Percentiles rank a stretch among this genome's conserved stretches.
These are phyloP conservation scores for Galbula dea DNA, from an alignment of 2,113 vertebrate genomes.

Conservation along the genomic window DNA sequence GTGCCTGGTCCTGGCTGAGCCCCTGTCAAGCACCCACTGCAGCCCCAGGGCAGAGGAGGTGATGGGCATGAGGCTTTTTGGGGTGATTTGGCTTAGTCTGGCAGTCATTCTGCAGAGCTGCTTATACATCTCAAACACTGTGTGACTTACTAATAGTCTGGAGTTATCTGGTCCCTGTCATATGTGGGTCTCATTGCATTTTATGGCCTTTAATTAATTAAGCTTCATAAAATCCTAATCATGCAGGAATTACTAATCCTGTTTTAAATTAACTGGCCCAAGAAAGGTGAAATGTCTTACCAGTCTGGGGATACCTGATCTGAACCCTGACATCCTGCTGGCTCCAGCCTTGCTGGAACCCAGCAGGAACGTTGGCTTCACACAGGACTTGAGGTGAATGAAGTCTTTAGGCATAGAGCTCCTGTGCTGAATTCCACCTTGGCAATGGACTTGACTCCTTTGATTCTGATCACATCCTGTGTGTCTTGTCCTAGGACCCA, in stretches of 20 bases:
- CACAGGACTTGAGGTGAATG: not conserved
- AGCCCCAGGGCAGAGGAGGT: not conserved
- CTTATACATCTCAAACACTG: not conserved
- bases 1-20: not conserved
- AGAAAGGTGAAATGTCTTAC: slow-evolving; percentile 32
- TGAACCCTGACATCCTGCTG: slow-evolving; percentile 31
- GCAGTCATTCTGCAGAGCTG: not conserved
- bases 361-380: not conserved
- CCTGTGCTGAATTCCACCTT: not conserved
- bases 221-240: slow-evolving; percentile 61
- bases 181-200: not conserved
- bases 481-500: not conserved
- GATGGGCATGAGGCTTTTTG: not conserved
- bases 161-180: slow-evolving; percentile 25
- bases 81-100: not conserved
- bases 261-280: slow-evolving; percentile 58
- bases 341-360: not conserved
- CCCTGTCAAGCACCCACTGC: rapidly evolving
- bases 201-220: slow-evolving; percentile 67
- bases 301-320: not conserved
- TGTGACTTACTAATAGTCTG: not conserved
- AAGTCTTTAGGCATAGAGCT: not conserved
- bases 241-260: slow-evolving; percentile 61
- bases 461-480: not conserved
- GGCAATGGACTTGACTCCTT: not conserved